Evolutionary conservation across 1,140 invertebrate species (phyloP).

Genomic region (Aphidius gifuensis): DNA sequence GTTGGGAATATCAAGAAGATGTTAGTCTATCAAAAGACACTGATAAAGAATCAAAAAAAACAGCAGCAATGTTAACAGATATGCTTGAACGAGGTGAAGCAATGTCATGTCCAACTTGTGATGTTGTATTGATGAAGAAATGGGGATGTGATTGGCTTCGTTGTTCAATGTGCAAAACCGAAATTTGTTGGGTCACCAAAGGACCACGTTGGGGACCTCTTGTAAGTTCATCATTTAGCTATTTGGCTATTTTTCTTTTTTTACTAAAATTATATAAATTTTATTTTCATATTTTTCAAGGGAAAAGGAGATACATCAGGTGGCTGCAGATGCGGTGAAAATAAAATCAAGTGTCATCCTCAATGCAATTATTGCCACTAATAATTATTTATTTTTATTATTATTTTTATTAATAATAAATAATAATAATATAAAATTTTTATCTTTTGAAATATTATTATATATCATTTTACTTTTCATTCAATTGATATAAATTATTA

Average conservation of each 20-base stretch:
- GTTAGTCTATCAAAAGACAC: constrained; percentile 63
- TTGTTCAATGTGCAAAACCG: constrained; percentile 90
- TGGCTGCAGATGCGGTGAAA: no score
- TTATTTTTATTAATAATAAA: no score
- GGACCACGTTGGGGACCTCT: constrained; percentile 83
- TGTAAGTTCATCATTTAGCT: constrained; percentile 46
- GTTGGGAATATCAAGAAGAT: constrained; percentile 80
- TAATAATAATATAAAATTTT: no score
- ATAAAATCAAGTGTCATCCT: no score
- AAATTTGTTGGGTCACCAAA: constrained; percentile 92
- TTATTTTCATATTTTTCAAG: no score
- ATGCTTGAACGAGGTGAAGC: constrained; percentile 84
- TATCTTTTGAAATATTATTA: no score
- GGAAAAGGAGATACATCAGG: no score
- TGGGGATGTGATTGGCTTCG: constrained; percentile 94
- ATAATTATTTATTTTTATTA: no score
- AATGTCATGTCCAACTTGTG: constrained; percentile 79
- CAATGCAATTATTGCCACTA: no score
- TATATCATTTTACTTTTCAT: no score
- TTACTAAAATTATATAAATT: not conserved
- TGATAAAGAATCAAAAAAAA: constrained; percentile 69
- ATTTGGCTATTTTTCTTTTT: constrained; percentile 2
- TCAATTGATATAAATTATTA: no score
- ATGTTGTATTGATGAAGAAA: constrained; percentile 84
- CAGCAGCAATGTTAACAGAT: constrained; percentile 74